Conservation (phyloP, 92 coral and sea anemone species). For the Blastomussa wellsi region DNA sequence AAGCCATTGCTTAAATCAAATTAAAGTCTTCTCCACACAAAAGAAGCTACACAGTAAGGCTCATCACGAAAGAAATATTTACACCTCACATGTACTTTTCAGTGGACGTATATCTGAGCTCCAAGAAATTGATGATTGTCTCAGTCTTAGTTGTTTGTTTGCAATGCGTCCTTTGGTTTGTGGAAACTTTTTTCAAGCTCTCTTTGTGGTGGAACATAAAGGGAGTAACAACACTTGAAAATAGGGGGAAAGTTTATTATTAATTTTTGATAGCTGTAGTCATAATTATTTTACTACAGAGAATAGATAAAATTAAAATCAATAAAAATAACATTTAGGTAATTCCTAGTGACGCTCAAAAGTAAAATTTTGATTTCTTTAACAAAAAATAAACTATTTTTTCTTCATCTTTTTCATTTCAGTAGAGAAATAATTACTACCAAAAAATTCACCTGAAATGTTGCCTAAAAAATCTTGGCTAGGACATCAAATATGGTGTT, state of each 20-base stretch:
- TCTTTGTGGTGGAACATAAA: too few species aligned
- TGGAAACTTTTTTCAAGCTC: too few species aligned
- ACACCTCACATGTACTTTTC: not conserved
- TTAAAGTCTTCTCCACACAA: not conserved
- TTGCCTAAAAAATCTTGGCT: too few species aligned
- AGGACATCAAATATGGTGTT: too few species aligned
- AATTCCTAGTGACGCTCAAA: not conserved
- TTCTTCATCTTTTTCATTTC: not conserved
- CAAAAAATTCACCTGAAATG: too few species aligned
- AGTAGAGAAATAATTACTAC: not conserved
- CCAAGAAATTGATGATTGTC: not conserved
- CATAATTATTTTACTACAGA: not conserved
- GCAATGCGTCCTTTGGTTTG: not conserved
- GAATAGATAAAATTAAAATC: not conserved
- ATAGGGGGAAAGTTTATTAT: not conserved
- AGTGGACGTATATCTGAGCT: not conserved
- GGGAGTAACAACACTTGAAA: not conserved
- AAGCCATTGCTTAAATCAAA: slow-evolving; percentile 6
- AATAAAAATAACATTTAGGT: not conserved
- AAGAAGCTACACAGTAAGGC: not conserved
- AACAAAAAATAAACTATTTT: not conserved
- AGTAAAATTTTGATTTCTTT: not conserved
- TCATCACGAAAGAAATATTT: not conserved
- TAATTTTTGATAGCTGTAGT: not conserved
- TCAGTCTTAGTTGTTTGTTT: not conserved